Conservation (phyloP, 1,140 invertebrate genomes). For the Calliphora vicina region DNA sequence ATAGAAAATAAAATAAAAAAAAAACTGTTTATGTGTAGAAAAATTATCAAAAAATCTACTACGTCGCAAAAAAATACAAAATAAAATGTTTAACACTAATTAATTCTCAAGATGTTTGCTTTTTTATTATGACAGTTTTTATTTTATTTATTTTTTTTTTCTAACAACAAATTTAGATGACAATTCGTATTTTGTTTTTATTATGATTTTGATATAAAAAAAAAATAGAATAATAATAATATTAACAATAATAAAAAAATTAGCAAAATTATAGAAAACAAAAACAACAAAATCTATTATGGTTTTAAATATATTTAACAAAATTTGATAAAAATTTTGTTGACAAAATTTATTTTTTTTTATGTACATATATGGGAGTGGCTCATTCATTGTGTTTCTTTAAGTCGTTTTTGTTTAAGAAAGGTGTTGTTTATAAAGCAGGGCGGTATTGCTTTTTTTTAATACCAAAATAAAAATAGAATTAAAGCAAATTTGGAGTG, state of each 20-base stretch:
- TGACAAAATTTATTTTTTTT: too few relatives aligned
- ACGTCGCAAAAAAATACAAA: background rate
- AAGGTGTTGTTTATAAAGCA: too few relatives aligned
- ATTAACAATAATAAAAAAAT: background rate
- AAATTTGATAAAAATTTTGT: too few relatives aligned
- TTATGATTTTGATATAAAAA: background rate
- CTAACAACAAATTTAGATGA: background rate
- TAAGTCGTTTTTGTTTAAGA: too few relatives aligned
- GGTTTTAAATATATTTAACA: too few relatives aligned
- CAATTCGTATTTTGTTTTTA: background rate
- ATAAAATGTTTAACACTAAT: conserved; percentile 6
- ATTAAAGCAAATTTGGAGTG: too few relatives aligned
- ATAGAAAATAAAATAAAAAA: background rate
- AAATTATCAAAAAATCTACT: background rate
- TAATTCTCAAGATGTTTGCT: background rate
- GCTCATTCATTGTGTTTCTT: too few relatives aligned
- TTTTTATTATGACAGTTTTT: background rate
- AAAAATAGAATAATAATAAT: background rate
- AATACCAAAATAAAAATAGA: too few relatives aligned
- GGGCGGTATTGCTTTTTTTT: too few relatives aligned
- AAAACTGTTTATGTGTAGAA: background rate
- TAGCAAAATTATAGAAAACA: background rate
- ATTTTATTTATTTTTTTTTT: background rate
- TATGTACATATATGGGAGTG: too few relatives aligned
- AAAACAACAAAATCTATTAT: background rate